Base-by-base conservation (phyloP, 2,113 vertebrate genomes). In the Xerus inauris region DNA sequence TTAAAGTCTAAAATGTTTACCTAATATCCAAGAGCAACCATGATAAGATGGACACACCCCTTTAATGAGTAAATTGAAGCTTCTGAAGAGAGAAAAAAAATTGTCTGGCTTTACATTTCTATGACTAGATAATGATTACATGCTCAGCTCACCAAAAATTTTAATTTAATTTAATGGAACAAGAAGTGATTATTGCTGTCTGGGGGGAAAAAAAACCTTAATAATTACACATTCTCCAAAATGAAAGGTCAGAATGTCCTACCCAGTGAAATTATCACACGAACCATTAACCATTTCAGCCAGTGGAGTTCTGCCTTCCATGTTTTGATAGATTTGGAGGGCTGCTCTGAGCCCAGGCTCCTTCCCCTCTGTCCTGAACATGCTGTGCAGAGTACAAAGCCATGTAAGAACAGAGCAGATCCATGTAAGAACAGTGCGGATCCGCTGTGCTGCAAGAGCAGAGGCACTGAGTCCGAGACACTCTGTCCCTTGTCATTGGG, bases 161-260 rank as follows among this genome's bases (percentile, higher is more conserved):
- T 75, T 65, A 79, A 89, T 77, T 40, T 51, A 81, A 89, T 92
- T 87, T 88, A 88, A 64, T 40, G 24, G 45, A 85, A 93, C 45
- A 57, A 71, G 89, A 88, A 40, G 42, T 83, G 82, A 92, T 14
- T 73, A 45, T 35, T 75, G 57, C 75, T 81, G 38, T 38, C 72
- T 26, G 28, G 67, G 26, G 11, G 26, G 24, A 35, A 32, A 38
- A 88, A 49, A 75, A 49, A 76, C 6, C 49, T 80, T 84, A n/a
- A 51, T 94, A 96, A 97, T 94, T 93, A 96, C 10, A 86, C 40
- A 57, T 42, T 79, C 54, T 94, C 71, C 42, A 95, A 62, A 86
- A 77, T 35, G 35, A 95, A 93, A 97, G 96, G 89, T 94, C 95
- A 96, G 94, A 45, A 49, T 65, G 94, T 91, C 86, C 94, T 82